These are phyloP conservation scores for Trachurus trachurus DNA, from an alignment of 2,797 vertebrate genomes.

Conservation along the genomic window DNA sequence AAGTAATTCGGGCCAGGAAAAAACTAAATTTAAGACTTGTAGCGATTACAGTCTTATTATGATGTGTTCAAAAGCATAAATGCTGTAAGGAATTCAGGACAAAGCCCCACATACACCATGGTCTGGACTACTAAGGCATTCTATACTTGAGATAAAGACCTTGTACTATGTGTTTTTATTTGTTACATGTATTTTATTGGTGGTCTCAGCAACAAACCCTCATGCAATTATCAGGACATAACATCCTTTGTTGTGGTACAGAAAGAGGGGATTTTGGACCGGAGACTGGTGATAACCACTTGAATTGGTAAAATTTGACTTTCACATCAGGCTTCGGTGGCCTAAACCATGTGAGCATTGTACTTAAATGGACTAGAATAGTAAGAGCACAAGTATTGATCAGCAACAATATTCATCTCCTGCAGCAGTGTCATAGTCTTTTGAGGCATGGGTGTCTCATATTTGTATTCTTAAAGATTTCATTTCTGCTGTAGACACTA, in stretches of 20 bases:
- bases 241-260: background rate
- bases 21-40: too few relatives aligned
- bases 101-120: background rate
- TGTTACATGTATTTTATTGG: background rate
- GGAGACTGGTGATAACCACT: background rate
- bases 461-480: background rate
- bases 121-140: background rate
- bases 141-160: background rate
- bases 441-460: background rate
- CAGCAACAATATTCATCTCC: background rate
- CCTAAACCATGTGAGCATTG: background rate
- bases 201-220: background rate
- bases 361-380: background rate
- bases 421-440: background rate
- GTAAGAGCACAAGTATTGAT: background rate
- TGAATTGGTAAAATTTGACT: background rate
- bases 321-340: background rate
- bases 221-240: background rate
- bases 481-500: background rate
- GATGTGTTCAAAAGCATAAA: background rate
- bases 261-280: background rate
- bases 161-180: background rate
- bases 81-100: too few relatives aligned
- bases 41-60: too few relatives aligned
- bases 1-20: too few relatives aligned